Base-by-base conservation (phyloP, 2,797 vertebrate genomes). In the Rhinoraja longicauda region DNA sequence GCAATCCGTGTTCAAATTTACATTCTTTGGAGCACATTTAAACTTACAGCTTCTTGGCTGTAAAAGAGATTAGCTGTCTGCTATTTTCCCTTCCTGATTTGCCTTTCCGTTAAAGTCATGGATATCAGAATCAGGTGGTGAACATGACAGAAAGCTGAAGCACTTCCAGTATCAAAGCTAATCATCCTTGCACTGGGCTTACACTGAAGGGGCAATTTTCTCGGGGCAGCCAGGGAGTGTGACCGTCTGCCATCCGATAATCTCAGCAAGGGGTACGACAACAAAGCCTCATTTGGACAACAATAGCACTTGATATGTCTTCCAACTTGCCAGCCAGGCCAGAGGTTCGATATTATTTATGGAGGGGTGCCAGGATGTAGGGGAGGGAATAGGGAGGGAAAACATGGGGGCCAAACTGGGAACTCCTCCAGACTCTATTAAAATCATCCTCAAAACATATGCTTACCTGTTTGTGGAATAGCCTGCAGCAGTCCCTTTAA, bases 401-500 rank as follows among this genome's bases (percentile, higher is more conserved):
- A 88, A 64, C 5, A 2, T 32, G 13, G 84, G 15, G 70, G 17
- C 70, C 1, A 8, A 8, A 36, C 17, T 36, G 17, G 17, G 62
- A 36, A 19, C 17, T 88, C 62, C n/a, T 88, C 84, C 7, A 67
- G 29, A 59, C 32, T 8, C n/a, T 59, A 67, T 62, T 62, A 86
- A 86, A 86, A 62, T 86, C 75, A n/a, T 76, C 29, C 57, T 86
- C 62, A 67, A 67, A 67, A 36, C 59, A 9, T 67, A 32, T 88
- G 17, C 13, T 88, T 67, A 88, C 59, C 84, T 88, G 62, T 9
- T 88, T 36, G n/a, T 67, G n/a, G n/a, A 88, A 67, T 17, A 67
- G 62, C 84, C n/a, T 88, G 39, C 59, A 88, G 62, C n/a, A 88
- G 17, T 24, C n/a, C 84, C n/a, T 88, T 88, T 64, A 67, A 88